These are phyloP conservation scores for Congeria kusceri DNA, from an alignment of 2,888 invertebrate genomes.

Conservation along the genomic window DNA sequence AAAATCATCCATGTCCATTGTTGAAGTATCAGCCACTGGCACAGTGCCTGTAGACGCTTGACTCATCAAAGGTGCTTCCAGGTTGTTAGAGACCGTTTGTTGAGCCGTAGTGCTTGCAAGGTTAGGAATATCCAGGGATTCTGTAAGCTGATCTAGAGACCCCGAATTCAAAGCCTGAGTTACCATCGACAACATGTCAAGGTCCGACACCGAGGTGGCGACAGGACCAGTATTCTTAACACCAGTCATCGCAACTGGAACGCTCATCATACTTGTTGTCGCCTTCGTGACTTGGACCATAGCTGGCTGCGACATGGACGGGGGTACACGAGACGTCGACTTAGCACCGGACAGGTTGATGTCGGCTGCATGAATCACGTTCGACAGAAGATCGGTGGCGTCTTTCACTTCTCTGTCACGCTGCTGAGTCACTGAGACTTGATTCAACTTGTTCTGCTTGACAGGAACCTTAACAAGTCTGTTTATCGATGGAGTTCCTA, in stretches of 20 bases:
- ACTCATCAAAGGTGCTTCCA: no score
- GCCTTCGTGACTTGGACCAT: neutral
- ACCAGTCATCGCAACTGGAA: neutral
- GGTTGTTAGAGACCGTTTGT: no score
- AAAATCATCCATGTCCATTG: constrained; percentile 2
- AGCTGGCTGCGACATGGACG: neutral
- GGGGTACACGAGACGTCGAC: neutral
- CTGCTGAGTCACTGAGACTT: no score
- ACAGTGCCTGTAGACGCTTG: neutral
- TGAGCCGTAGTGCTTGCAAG: no score
- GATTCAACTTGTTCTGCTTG: no score
- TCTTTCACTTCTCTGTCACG: neutral
- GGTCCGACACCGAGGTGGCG: neutral
- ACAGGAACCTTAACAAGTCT: no score
- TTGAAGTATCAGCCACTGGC: neutral
- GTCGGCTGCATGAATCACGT: neutral
- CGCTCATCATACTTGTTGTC: neutral
- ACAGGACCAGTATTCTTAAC: neutral
- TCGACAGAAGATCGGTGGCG: neutral
- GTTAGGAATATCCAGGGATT: no score
- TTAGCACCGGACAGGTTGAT: neutral
- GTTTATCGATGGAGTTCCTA: no score
- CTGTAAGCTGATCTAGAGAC: neutral
- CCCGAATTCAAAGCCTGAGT: constrained; percentile 4
- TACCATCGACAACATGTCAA: neutral